A percentile compares a stretch with the other conserved stretches of the same genome.
Evolutionary conservation across 1,140 invertebrate species (phyloP).

Genomic region (Drosophila eugracilis): DNA sequence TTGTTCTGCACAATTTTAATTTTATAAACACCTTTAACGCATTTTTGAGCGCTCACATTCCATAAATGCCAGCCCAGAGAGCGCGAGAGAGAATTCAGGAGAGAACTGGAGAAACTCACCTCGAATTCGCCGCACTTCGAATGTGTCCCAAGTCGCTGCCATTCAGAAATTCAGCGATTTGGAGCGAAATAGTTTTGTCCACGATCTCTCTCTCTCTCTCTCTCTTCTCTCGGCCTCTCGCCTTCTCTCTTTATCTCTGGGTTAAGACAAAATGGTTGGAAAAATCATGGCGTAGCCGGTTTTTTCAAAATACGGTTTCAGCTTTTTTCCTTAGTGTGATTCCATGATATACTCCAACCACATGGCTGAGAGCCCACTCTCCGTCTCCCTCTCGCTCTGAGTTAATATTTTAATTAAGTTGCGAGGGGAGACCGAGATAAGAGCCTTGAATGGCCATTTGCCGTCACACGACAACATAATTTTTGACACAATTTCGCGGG

Average conservation of each 20-base stretch:
- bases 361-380: conserved; percentile 15
- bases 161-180: conserved; percentile 72
- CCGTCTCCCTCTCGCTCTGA: conserved; percentile 11
- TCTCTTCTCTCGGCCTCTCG: neutral
- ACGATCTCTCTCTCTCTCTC: conserved; percentile 21
- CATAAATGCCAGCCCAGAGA: conserved; percentile 67
- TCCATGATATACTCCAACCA: conserved; percentile 2
- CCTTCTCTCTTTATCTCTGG: conserved; percentile 1
- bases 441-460: conserved; percentile 39
- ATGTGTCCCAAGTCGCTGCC: conserved; percentile 46
- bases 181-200: conserved; percentile 35
- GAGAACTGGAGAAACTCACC: conserved; percentile 57
- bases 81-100: conserved; percentile 5
- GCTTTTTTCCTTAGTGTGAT: conserved; percentile 17
- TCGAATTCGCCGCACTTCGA: conserved; percentile 45
- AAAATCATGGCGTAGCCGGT: conserved; percentile 78
- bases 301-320: conserved; percentile 53
- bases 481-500: conserved; percentile 76
- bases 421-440: conserved; percentile 41
- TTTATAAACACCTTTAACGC: conserved; percentile 84
- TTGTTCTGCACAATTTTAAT: conserved; percentile 84
- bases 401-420: conserved; percentile 78
- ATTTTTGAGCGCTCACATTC: conserved; percentile 83
- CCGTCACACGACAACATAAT: conserved; percentile 71
- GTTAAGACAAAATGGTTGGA: conserved; percentile 81